Conservation (phyloP, 2,888 invertebrate genomes). For the Adineta ricciae region DNA sequence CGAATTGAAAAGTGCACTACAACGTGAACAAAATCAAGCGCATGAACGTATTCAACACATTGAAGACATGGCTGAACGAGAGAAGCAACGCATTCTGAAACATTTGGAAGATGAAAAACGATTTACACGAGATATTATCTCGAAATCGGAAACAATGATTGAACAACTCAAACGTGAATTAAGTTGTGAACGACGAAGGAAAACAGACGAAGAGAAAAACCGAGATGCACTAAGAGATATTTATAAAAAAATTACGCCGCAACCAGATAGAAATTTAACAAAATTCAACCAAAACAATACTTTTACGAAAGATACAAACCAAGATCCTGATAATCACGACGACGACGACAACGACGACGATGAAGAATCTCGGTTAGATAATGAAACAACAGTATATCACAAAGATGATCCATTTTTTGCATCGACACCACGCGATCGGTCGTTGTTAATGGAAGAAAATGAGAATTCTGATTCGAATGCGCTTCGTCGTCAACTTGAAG, state of each 20-base stretch:
- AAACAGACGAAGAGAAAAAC: neutral
- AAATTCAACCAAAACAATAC: neutral
- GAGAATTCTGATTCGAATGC: neutral
- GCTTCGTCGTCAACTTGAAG: neutral
- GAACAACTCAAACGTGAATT: constrained; percentile 6
- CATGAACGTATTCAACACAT: neutral
- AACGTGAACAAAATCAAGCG: neutral
- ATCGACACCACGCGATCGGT: neutral
- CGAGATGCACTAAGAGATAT: neutral
- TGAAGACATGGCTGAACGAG: neutral
- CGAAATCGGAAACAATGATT: constrained; percentile 5
- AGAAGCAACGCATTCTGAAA: constrained; percentile 1
- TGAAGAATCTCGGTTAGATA: neutral
- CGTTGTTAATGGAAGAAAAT: neutral
- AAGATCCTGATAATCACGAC: too few species aligned
- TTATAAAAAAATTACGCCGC: neutral
- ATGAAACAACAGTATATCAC: neutral
- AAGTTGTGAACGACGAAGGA: neutral
- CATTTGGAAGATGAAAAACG: constrained; percentile 10
- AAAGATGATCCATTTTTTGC: neutral
- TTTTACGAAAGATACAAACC: neutral
- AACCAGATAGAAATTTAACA: neutral
- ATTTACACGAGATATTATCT: constrained; percentile 5
- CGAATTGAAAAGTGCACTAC: neutral
- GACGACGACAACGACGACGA: neutral